A percentile compares a stretch with the other conserved stretches of the same genome.
Evolutionary conservation across 2,888 invertebrate genomes (phyloP).

Genomic region (Emmelina monodactyla): DNA sequence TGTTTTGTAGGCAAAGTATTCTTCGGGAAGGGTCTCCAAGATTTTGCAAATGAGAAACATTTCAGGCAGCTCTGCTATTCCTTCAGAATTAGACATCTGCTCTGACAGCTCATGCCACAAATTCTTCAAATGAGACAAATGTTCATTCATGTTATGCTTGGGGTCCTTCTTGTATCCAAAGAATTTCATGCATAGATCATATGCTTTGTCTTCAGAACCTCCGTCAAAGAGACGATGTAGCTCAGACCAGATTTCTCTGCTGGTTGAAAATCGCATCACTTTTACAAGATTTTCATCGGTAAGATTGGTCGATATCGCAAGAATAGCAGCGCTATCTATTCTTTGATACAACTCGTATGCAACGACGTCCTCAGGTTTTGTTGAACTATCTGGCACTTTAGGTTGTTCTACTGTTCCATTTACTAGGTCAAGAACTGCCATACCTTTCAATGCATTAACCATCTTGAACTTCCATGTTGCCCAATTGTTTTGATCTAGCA

Average conservation of each 20-base stretch:
- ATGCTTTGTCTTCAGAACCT: neutral
- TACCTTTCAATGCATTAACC: neutral
- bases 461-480: neutral
- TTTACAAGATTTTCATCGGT: conserved; percentile 3
- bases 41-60: conserved; percentile 9
- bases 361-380: neutral
- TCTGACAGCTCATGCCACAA: conserved; percentile 1
- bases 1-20: conserved; percentile 5
- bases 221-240: conserved; percentile 3
- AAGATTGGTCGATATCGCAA: neutral
- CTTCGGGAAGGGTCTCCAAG: conserved; percentile 8
- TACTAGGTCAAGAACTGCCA: neutral
- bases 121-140: neutral
- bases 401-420: neutral
- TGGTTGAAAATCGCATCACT: conserved; percentile 1
- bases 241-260: conserved; percentile 1
- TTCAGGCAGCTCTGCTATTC: conserved; percentile 3
- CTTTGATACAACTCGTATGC: neutral
- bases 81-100: neutral
- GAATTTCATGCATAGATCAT: conserved; percentile 4
- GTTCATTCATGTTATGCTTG: neutral
- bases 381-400: neutral
- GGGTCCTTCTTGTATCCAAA: conserved; percentile 2
- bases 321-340: neutral
- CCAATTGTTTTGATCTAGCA: conserved; percentile 3